phyloP scores from a whole-genome alignment of 2,888 invertebrate genomes.

The Apotomis betuletana region DNA sequence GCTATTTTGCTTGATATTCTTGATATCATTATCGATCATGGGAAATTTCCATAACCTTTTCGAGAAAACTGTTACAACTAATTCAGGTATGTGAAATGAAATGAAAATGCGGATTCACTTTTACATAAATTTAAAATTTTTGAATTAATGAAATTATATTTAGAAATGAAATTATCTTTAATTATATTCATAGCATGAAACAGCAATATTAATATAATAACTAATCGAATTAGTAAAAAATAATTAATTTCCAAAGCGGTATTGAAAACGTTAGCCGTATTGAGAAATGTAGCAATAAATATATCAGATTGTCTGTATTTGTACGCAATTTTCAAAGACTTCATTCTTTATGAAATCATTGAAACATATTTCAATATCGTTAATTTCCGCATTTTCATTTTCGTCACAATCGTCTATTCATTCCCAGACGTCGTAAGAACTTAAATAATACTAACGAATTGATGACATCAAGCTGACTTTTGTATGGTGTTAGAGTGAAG shows the following conservation, averaged over 20 bases:
- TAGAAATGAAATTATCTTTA: too few relatives aligned
- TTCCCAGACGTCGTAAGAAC: conserved; percentile 21
- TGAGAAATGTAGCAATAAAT: too few relatives aligned
- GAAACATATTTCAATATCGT: background rate
- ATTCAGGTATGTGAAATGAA: background rate
- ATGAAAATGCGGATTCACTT: conserved; percentile 4
- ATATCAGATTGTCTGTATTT: too few relatives aligned
- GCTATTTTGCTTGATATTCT: too few relatives aligned
- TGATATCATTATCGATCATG: background rate
- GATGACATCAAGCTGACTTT: background rate
- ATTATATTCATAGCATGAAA: too few relatives aligned
- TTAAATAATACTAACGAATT: conserved; percentile 1
- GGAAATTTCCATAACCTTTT: background rate
- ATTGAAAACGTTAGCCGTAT: too few relatives aligned
- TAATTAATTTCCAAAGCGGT: too few relatives aligned
- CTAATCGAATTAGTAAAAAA: too few relatives aligned
- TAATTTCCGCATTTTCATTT: conserved; percentile 10
- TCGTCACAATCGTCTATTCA: background rate
- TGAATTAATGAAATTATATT: too few relatives aligned
- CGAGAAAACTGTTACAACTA: background rate
- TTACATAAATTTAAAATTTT: background rate
- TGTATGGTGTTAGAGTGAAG: too few relatives aligned
- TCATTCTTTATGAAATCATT: background rate
- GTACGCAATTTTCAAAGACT: too few relatives aligned
- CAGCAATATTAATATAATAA: too few relatives aligned